phyloP scores from a whole-genome alignment of 2,888 invertebrate species.

The Pristionchus mayeri region DNA sequence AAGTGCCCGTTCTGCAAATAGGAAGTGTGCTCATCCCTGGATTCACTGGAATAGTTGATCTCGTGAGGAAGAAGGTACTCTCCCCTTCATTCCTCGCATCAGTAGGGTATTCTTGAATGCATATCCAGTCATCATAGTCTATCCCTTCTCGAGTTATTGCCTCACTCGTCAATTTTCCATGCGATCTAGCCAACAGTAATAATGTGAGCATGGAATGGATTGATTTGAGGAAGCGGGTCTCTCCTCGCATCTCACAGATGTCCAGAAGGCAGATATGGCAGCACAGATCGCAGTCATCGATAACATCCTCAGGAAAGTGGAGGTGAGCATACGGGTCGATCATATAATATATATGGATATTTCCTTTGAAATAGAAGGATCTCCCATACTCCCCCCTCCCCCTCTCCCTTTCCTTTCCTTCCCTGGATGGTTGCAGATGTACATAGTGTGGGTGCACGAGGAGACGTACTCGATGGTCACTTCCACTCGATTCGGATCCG shows the following conservation, averaged over 20 bases:
- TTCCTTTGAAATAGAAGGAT: too few species aligned
- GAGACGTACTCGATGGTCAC: constrained; percentile 86
- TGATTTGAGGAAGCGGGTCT: constrained; percentile 83
- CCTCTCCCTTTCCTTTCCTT: constrained; percentile 40
- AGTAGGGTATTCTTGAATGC: not conserved
- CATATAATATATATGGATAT: too few species aligned
- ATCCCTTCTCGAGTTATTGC: too few species aligned
- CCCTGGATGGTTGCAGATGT: constrained; percentile 81
- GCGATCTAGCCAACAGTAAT: not conserved
- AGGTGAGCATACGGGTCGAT: constrained; percentile 82
- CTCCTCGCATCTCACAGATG: constrained; percentile 83
- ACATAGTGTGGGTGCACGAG: constrained; percentile 89
- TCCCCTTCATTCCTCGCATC: constrained; percentile 40
- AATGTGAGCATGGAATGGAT: not conserved
- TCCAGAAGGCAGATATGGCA: constrained; percentile 90
- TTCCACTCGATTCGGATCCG: constrained; percentile 80
- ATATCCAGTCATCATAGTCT: too few species aligned
- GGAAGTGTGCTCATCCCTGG: constrained; percentile 91
- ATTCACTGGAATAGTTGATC: constrained; percentile 91
- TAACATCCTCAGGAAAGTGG: constrained; percentile 89
- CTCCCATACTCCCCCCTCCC: constrained; percentile 63
- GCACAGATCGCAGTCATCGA: constrained; percentile 91
- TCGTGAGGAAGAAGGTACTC: constrained; percentile 86
- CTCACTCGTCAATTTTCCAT: too few species aligned
- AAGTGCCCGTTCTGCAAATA: constrained; percentile 92